Conservation (phyloP, 1,140 invertebrate genomes). For the Aradophagus sp. region DNA sequence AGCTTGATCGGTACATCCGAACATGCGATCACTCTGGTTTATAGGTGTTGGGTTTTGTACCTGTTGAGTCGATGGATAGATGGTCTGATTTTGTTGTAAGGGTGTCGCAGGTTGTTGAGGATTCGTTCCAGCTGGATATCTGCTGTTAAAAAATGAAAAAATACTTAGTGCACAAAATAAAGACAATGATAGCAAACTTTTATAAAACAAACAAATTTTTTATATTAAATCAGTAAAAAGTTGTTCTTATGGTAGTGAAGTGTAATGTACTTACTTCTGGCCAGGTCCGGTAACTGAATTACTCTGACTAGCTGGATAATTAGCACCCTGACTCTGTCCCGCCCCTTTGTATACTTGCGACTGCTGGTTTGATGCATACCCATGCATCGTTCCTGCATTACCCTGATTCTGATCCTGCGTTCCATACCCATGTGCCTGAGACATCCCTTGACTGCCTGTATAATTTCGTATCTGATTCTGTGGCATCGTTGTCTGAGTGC, state of each 20-base stretch:
- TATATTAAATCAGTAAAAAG: too few species aligned
- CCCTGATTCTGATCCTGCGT: slow-evolving; percentile 54
- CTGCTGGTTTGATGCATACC: slow-evolving; percentile 47
- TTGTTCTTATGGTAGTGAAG: too few species aligned
- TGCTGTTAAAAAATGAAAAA: background rate
- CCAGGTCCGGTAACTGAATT: slow-evolving; percentile 1
- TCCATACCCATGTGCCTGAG: slow-evolving; percentile 37
- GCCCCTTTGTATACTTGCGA: slow-evolving; percentile 4
- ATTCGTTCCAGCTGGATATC: slow-evolving; percentile 20
- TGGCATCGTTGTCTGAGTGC: slow-evolving; percentile 7
- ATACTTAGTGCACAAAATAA: too few species aligned
- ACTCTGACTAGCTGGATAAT: slow-evolving; percentile 13
- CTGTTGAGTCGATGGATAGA: slow-evolving; percentile 46
- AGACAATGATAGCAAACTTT: too few species aligned
- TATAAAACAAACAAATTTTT: too few species aligned
- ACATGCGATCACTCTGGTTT: slow-evolving; percentile 61
- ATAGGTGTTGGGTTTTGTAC: slow-evolving; percentile 40
- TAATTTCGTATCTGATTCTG: slow-evolving; percentile 33
- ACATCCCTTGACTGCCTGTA: slow-evolving; percentile 8
- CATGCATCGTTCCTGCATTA: slow-evolving; percentile 48
- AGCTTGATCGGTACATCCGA: slow-evolving; percentile 51
- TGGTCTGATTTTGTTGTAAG: slow-evolving; percentile 50
- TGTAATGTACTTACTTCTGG: slow-evolving; percentile 6
- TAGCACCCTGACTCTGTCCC: background rate
- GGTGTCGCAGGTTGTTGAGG: slow-evolving; percentile 4